Base-by-base conservation (phyloP, 2,888 invertebrate species). In the Salticus scenicus region DNA sequence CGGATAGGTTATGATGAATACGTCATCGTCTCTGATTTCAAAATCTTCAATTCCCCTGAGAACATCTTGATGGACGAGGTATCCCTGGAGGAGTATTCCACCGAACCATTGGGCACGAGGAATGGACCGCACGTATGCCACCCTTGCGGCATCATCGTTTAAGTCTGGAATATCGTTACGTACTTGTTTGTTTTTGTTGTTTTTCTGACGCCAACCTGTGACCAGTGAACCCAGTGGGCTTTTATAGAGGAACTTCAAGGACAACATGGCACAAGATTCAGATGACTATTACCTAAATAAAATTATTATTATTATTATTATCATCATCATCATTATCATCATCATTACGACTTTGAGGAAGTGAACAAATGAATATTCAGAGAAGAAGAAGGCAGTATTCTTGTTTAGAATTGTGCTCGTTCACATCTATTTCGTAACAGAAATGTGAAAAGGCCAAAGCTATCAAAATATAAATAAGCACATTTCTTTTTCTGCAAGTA, bases 1-100 rank as follows among this genome's bases (percentile, higher is more conserved):
- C 0, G 97, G 97, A 92, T 95, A 97, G 12, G 97, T 97, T 66
- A 96, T 94, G 91, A 97, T 93, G 95, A 97, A 96, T 0, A 96
- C 94, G 90, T 97, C 97, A 89, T 94, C 94, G 2, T 94, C 93
- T 76, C 94, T 92, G 1, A 96, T 94, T 77, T 94, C 93, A 90
- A 96, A 93, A 79, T 95, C 94, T 12, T 88, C 88, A 2, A 89
- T 70, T 20, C 85, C 78, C 14, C 70, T 70, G 12, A 89, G 66
- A 28, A 89, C 74, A 42, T 86, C 87, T 20, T 88, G 87, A 10
- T 85, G 86, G n/a, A 89, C 88, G 27, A 88, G 73, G 69, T 89
- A 88, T 4, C 89, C 89, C 41, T 89, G 89, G 8, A 89, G 73
- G 7, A 89, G 71, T 5, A 89, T 78, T 0, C 87, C 87, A 20